A percentile compares a stretch with the other conserved stretches of the same genome.
phyloP scores from a whole-genome alignment of 2,888 invertebrate genomes.

The Punctoribates punctum region DNA sequence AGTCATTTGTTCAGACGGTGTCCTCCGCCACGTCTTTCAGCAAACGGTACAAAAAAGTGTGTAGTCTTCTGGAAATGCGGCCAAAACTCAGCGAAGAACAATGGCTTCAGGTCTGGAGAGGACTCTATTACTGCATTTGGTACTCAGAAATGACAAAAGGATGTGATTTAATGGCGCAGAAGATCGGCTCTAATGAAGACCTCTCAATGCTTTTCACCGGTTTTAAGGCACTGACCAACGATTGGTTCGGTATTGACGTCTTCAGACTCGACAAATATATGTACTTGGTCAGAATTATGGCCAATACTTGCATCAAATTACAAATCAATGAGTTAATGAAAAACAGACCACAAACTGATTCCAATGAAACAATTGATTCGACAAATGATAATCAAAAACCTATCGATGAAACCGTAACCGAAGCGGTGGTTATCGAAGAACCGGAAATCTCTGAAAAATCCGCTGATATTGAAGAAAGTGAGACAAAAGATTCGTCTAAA shows the following conservation, averaged over 20 bases:
- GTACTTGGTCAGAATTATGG: constrained; percentile 38
- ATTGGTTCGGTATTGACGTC: constrained; percentile 43
- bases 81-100: constrained; percentile 32
- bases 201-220: constrained; percentile 37
- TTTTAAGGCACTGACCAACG: constrained; percentile 39
- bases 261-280: constrained; percentile 44
- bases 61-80: constrained; percentile 11
- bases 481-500: neutral
- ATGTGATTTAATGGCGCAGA: constrained; percentile 41
- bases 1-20: constrained; percentile 41
- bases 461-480: neutral
- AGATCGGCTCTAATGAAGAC: constrained; percentile 22
- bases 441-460: neutral
- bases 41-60: constrained; percentile 36
- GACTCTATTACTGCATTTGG: constrained; percentile 44
- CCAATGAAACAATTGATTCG: neutral
- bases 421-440: neutral
- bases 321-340: constrained; percentile 10
- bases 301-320: constrained; percentile 13
- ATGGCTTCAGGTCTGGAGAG: constrained; percentile 41
- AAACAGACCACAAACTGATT: neutral
- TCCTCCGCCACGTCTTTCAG: constrained; percentile 25
- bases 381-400: neutral
- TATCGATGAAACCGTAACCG: neutral
- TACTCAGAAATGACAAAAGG: constrained; percentile 44